Evolutionary conservation across 2,113 vertebrate genomes (phyloP).

Genomic region (Strigops habroptila): DNA sequence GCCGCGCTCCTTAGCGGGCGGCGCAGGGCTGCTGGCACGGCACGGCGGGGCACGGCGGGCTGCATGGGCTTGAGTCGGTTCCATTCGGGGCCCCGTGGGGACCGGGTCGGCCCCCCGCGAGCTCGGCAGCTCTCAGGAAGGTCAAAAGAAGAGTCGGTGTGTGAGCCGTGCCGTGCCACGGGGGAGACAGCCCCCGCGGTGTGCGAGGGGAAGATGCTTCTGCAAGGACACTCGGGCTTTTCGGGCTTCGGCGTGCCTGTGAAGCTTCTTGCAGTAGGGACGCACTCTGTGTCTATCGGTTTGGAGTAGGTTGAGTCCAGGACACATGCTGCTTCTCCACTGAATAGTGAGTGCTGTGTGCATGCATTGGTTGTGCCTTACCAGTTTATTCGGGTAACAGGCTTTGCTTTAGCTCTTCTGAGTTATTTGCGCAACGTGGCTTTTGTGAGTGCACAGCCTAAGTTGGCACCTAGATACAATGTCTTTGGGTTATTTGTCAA

Average conservation of each 20-base stretch:
- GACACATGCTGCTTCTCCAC: rapidly evolving
- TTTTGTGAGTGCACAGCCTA: rapidly evolving
- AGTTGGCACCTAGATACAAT: background rate
- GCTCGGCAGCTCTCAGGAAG: rapidly evolving
- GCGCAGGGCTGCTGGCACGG: no score
- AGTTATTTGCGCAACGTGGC: background rate
- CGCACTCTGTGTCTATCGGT: rapidly evolving
- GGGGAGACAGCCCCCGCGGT: background rate
- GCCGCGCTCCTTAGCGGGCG: background rate
- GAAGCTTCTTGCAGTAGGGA: rapidly evolving
- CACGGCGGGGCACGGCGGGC: background rate
- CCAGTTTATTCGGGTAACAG: rapidly evolving
- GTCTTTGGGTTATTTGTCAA: background rate
- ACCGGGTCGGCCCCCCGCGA: rapidly evolving
- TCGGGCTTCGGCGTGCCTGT: background rate
- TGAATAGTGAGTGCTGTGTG: rapidly evolving
- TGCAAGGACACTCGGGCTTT: background rate
- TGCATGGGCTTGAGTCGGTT: no score
- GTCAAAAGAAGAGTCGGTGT: background rate
- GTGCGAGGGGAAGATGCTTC: no score
- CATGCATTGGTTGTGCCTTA: background rate
- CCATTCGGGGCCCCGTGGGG: rapidly evolving
- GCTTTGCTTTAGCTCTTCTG: background rate
- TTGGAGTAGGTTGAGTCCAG: background rate
- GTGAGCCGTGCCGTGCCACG: background rate